Base-by-base conservation (phyloP, 1,140 invertebrate species). In the Zophobas atratus region DNA sequence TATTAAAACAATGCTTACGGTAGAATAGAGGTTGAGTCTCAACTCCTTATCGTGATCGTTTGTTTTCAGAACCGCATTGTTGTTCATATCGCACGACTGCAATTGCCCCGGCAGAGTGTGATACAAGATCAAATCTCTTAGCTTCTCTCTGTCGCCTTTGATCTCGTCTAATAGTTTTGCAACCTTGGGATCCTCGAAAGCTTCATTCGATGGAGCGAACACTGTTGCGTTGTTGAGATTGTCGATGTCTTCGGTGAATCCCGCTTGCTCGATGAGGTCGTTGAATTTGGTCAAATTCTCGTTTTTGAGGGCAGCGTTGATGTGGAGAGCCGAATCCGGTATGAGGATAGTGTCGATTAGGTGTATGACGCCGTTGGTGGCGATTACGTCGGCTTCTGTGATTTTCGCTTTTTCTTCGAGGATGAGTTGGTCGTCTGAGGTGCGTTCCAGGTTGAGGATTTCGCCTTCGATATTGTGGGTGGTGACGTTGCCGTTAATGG, bases 331-430 rank as follows among this genome's bases (percentile, higher is more conserved):
- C 81, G 70, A 67, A 78, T 90, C 87, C 0, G 92, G 93, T 74
- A 91, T 90, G 56, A 94, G 85, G 20, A 94, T 85, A 5, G 88
- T 88, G 80, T 93, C 92, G 39, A 94, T 90, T 0, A 94, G 85
- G 83, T 94, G 93, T 2, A 94, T 87, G 0, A 94, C 90, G 33
- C 93, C 93, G 84, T 94, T 93, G 1, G 89, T 91, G 3, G 91
- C 92, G 83, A 89, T 86, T n/a, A 89, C 86, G 76, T 89, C 88
- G 0, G 84, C 80, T 39, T 89, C 85, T 3, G 86, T 76, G 39
- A 89, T 85, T 80, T 87, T 87, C 1, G 88, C 87, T 72, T 85
- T 84, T 33, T 84, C 85, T 73, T 89, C 88, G 34, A 89, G 86
- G n/a, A 85, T 83, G 6, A 89, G 82, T 36, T 85, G 86, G 49